Evolutionary conservation across 1,140 invertebrate species (phyloP), one percentile per base, ranked within the genome.

Genomic region (Platyura marginata): DNA sequence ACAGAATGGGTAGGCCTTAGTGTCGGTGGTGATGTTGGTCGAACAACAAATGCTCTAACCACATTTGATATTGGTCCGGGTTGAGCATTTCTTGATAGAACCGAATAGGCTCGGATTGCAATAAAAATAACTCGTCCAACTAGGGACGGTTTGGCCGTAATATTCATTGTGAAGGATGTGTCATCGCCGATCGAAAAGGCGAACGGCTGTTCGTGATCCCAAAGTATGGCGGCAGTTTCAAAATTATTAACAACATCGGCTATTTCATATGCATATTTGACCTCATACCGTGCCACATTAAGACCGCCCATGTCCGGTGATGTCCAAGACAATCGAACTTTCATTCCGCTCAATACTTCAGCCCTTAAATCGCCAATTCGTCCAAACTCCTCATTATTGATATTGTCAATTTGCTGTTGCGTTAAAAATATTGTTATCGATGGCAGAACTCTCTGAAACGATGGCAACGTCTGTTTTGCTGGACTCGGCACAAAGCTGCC

Each of bases 41-140:
- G 63, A 1, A 67, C 66, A 2, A 71, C 62, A 22, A 63, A 56
- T 19, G 71, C 56, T 15, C 63, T 50, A 5, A 70, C 68, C 50
- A 68, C 66, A 51, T 76, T 77, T 0, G 73, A 76, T 19, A 69
- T 50, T 3, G 66, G 64, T 1, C 67, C 66, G 8, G 55, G 52
- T 32, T 63, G 57, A 10, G 53, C 44, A 41, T 62, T 52, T 4
- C 48, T 42, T 1, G 47, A 51, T 3, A 54, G 25, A 32, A 59
- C 56, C 3, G 52, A 48, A 38, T 67, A 63, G 1, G 69, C 67
- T 21, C 69, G 54, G 3, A 76, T 52, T 15, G 67, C 65, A 46
- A 75, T 65, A 47, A 64, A 73, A 22, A 67, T 47, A 1, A 62
- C 58, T 44, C 55, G 53, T 41, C 68, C 67, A 10, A 68, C 43